These are phyloP conservation scores for Gallinago undulata DNA, from an alignment of 2,113 vertebrate genomes.

Conservation along the genomic window DNA sequence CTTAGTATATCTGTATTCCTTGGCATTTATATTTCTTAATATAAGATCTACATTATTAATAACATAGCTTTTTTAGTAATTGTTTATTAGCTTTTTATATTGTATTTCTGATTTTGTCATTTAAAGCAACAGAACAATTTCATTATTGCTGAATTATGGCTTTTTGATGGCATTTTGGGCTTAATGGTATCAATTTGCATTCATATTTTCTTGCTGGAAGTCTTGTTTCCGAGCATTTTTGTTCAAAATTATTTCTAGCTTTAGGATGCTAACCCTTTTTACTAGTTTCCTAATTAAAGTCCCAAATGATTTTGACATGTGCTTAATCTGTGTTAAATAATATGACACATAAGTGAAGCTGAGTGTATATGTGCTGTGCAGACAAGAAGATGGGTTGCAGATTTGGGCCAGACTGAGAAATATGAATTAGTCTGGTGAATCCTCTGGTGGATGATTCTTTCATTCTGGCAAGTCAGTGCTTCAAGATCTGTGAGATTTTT, in stretches of 20 bases:
- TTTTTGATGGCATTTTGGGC: neutral
- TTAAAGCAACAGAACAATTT: neutral
- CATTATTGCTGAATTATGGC: neutral
- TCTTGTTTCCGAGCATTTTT: neutral
- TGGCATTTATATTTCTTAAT: neutral
- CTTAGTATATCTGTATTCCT: neutral
- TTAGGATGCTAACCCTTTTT: neutral
- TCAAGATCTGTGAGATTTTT: neutral
- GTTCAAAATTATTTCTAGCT: neutral
- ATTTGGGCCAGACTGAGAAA: neutral
- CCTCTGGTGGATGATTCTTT: neutral
- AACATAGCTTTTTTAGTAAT: neutral
- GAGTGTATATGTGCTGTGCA: neutral
- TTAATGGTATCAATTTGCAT: neutral
- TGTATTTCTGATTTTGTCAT: neutral
- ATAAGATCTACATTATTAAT: neutral
- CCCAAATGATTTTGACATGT: neutral
- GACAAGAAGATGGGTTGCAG: neutral
- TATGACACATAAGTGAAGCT: neutral
- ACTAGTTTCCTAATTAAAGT: neutral
- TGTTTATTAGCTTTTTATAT: neutral
- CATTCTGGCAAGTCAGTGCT: neutral
- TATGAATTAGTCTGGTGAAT: neutral
- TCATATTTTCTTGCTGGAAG: neutral
- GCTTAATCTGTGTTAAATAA: constrained; percentile 5